A percentile compares a stretch with the other conserved stretches of the same genome.
Evolutionary conservation across 2,797 vertebrate genomes (phyloP).

Genomic region (Labeo calbasu): DNA sequence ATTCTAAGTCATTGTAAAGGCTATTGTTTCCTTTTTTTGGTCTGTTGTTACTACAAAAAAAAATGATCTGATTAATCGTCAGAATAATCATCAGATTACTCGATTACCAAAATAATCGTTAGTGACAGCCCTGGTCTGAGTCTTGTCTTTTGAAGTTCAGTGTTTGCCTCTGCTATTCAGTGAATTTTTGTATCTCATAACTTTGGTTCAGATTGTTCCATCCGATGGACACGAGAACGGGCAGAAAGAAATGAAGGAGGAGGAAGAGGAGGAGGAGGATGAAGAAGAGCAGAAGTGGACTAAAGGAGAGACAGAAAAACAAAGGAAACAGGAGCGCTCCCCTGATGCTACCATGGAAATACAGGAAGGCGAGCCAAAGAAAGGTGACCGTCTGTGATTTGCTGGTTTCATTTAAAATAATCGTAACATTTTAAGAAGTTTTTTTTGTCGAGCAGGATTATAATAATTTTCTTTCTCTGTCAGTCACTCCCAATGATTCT

Average conservation of each 20-base stretch:
- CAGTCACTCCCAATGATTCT: constrained; percentile 86
- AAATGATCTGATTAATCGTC: no score
- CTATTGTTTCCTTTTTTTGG: no score
- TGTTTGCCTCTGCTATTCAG: not conserved
- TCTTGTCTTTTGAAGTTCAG: not conserved
- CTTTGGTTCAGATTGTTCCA: constrained; percentile 80
- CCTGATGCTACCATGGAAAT: constrained; percentile 78
- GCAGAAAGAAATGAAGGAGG: constrained; percentile 73
- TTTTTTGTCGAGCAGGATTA: not conserved
- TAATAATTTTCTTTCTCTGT: not conserved
- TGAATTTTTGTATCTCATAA: not conserved
- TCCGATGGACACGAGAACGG: constrained; percentile 88
- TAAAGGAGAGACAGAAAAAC: constrained; percentile 64
- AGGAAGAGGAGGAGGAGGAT: constrained; percentile 75
- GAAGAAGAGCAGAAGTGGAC: constrained; percentile 63
- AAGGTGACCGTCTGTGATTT: constrained; percentile 72
- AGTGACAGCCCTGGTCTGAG: no score
- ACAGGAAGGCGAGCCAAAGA: constrained; percentile 79
- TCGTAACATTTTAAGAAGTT: not conserved
- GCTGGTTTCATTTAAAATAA: not conserved
- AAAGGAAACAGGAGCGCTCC: constrained; percentile 69
- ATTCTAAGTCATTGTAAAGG: no score
- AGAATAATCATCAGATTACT: no score
- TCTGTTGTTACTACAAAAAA: no score
- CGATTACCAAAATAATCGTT: no score